Percentiles rank a stretch among this genome's conserved stretches.
These are phyloP conservation scores for Caerostris darwini DNA, from an alignment of 1,140 invertebrate species.

Conservation along the genomic window DNA sequence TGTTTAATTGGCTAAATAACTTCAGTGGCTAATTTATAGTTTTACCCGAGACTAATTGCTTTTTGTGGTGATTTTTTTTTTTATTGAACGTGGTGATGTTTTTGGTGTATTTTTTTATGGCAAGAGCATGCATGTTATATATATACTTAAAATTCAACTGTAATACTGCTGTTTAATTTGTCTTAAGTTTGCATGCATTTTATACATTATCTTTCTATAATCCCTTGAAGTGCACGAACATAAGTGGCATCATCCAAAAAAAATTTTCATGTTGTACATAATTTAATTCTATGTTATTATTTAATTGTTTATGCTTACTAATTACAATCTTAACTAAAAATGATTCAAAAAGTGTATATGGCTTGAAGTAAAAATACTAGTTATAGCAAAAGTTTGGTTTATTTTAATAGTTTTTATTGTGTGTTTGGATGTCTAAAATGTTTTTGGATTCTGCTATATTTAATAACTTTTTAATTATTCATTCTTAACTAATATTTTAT, in stretches of 20 bases:
- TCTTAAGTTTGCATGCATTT: neutral
- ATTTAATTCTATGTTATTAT: neutral
- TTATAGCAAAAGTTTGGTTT: too few relatives aligned
- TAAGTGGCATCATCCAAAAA: constrained; percentile 77
- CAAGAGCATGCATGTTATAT: constrained; percentile 61
- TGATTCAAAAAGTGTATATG: too few relatives aligned
- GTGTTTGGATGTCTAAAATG: too few relatives aligned
- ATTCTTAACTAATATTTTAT: too few relatives aligned
- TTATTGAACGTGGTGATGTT: constrained; percentile 68
- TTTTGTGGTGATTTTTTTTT: constrained; percentile 22
- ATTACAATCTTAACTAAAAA: too few relatives aligned
- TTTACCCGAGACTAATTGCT: constrained; percentile 33
- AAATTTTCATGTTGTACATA: neutral
- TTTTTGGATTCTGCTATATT: too few relatives aligned
- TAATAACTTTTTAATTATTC: too few relatives aligned
- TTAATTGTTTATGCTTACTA: too few relatives aligned
- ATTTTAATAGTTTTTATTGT: too few relatives aligned
- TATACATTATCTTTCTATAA: neutral
- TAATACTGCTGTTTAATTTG: neutral
- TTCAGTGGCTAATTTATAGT: neutral
- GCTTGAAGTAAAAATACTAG: too few relatives aligned
- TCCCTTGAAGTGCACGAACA: neutral
- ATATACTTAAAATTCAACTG: neutral
- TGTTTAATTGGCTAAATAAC: neutral
- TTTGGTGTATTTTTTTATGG: constrained; percentile 64